Evolutionary conservation across 2,113 vertebrate genomes (phyloP), one percentile per base, ranked within the genome.

Genomic region (Hiodon tergisus): DNA sequence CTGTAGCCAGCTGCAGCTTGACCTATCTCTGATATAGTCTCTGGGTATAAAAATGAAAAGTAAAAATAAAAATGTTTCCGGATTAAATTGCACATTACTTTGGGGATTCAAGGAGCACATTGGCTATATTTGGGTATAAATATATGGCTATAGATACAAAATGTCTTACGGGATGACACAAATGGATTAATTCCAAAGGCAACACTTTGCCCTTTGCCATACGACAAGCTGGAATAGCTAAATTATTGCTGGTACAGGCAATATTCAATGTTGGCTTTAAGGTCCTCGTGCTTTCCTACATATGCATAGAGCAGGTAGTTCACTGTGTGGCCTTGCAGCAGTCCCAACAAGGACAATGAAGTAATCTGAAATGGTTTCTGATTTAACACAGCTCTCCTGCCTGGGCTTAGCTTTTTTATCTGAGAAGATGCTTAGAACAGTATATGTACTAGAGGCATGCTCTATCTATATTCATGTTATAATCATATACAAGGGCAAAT

Each of bases 61-160:
- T 54, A 69, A 54, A 76, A 71, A 71, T 55, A 76, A 59, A 31
- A 69, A 17, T 46, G 11, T 16, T 70, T 76, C 68, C 51, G 17
- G 7, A 47, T 70, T 13, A 71, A 62, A 62, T 48, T 60, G 57
- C 50, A 48, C 57, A 46, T 4, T 6, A 47, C 16, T 17, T 48
- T 55, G 55, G 17, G 31, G 57, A 50, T 59, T 69, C 4, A 57
- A n/a, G 16, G 31, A 47, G 57, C 50, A 54, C 51, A 14, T 0
- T n/a, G 52, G 50, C 55, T 59, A 67, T 68, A 58, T 75, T 59
- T 52, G 14, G 54, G 65, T 16, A 14, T 5, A 17, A n/a, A 48
- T 5, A 50, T 47, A 67, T 17, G 48, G 47, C 48, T 61, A 8
- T n/a, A 69, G 11, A 69, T 55, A 66, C 3, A 7, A 50, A 67